phyloP scores from a whole-genome alignment of 2,797 vertebrate genomes.

The Phataginus tetradactyla region DNA sequence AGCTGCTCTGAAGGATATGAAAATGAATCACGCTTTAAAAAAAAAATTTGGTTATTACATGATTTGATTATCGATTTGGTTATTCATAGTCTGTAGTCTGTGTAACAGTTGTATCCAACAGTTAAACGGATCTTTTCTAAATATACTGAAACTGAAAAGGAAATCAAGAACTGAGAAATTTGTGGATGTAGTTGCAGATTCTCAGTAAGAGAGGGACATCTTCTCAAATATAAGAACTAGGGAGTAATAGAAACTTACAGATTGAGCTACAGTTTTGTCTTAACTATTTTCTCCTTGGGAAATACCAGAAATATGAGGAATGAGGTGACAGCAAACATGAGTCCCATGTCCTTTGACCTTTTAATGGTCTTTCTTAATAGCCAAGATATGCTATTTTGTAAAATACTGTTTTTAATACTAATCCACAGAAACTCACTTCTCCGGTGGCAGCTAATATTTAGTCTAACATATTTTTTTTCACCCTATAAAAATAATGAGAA shows the following conservation, averaged over 20 bases:
- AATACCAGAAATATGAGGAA: not conserved
- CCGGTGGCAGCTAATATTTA: not conserved
- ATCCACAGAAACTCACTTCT: not conserved
- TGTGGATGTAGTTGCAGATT: not conserved
- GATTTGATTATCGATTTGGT: not conserved
- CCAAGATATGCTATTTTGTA: not conserved
- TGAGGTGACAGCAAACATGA: not conserved
- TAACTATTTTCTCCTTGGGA: not conserved
- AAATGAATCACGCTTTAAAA: not conserved
- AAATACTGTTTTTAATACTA: not conserved
- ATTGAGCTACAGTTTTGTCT: not conserved
- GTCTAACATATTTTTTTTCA: not conserved
- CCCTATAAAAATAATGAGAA: not conserved
- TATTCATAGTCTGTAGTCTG: not conserved
- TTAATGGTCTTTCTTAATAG: not conserved
- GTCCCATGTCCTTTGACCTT: not conserved
- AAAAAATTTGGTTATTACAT: not conserved
- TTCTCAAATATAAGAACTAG: not conserved
- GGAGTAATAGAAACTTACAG: not conserved
- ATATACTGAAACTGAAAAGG: not conserved
- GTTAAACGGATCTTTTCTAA: constrained; percentile 1
- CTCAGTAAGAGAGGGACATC: not conserved
- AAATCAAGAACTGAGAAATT: not conserved
- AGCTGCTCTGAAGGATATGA: not conserved
- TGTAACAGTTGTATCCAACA: not conserved